A percentile compares a stretch with the other conserved stretches of the same genome.
Conservation (phyloP, 2,113 vertebrate genomes). For the Vimba vimba region DNA sequence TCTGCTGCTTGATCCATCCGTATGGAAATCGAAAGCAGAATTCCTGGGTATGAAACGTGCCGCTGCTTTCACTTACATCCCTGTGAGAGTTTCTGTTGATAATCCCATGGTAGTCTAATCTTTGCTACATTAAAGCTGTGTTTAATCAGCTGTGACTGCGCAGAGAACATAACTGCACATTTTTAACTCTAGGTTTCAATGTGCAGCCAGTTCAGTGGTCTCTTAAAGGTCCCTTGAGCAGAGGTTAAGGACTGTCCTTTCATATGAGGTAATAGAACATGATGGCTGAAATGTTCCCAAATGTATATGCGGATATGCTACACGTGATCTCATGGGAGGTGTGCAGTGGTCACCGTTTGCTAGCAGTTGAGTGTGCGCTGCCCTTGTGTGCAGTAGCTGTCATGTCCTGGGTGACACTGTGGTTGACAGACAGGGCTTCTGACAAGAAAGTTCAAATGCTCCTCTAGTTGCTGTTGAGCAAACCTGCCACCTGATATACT, state of each 20-base stretch:
- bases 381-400: constrained; percentile 22
- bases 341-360: not conserved
- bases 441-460: constrained; percentile 37
- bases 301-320: constrained; percentile 19
- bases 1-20: constrained; percentile 27
- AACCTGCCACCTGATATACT: constrained; percentile 51
- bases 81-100: constrained; percentile 25
- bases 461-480: constrained; percentile 2
- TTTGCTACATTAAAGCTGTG: constrained; percentile 29
- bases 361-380: constrained; percentile 14
- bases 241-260: constrained; percentile 18
- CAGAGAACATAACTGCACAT: constrained; percentile 21
- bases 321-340: constrained; percentile 1
- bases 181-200: not conserved
- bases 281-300: constrained; percentile 41
- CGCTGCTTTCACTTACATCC: not conserved
- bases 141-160: constrained; percentile 9
- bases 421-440: constrained; percentile 42
- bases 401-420: not conserved
- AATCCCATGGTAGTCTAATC: constrained; percentile 17
- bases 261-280: constrained; percentile 41
- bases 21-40: constrained; percentile 11
- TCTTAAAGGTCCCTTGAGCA: constrained; percentile 24
- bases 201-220: not conserved
- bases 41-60: not conserved